phyloP scores from a whole-genome alignment of 2,113 vertebrate species.

The Callaeas wilsoni region DNA sequence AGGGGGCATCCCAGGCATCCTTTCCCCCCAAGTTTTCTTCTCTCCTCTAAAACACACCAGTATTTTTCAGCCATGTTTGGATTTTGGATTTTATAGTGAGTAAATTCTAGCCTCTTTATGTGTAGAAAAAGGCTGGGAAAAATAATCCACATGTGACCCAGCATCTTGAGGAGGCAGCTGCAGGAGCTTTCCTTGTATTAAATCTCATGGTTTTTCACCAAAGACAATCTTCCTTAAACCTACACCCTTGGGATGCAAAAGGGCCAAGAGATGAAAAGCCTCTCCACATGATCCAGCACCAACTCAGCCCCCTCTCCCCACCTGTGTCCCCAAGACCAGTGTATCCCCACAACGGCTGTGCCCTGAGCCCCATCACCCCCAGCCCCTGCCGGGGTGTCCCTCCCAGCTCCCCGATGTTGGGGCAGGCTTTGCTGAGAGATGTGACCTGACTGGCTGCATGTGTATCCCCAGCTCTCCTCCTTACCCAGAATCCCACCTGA shows the following conservation, averaged over 20 bases:
- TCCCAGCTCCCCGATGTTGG: rapidly evolving
- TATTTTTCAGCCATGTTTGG: neutral
- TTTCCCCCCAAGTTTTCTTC: neutral
- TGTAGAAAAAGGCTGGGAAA: neutral
- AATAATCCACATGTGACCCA: neutral
- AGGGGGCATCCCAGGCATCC: neutral
- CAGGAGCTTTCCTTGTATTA: neutral
- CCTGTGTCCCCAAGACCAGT: neutral
- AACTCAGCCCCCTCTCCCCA: rapidly evolving
- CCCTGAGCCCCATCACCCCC: no score
- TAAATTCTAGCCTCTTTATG: neutral
- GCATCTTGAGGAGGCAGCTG: neutral
- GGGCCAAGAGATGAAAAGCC: neutral
- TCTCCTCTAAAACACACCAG: neutral
- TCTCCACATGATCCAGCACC: neutral
- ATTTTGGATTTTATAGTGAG: neutral
- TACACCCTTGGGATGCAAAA: neutral
- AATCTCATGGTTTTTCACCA: neutral
- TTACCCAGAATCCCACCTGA: neutral
- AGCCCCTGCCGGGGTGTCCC: rapidly evolving
- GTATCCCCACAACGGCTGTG: rapidly evolving
- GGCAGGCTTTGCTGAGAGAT: neutral
- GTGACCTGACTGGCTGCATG: rapidly evolving
- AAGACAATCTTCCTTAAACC: neutral
- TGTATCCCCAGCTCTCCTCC: neutral